phyloP scores from a whole-genome alignment of 2,113 vertebrate species.

The Arvicanthis niloticus region DNA sequence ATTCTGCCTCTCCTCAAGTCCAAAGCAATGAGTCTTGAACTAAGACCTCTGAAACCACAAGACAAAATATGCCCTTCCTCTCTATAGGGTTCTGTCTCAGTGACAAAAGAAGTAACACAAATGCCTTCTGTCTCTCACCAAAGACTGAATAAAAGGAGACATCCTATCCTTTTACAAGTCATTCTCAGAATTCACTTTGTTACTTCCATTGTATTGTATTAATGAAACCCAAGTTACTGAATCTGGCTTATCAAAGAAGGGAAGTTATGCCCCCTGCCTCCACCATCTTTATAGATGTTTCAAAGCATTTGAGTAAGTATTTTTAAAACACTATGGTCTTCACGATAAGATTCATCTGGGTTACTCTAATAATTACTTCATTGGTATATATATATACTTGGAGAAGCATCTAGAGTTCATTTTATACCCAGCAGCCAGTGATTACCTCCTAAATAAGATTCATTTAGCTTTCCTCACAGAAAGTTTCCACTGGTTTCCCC shows the following conservation, averaged over 20 bases:
- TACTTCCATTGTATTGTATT: not conserved
- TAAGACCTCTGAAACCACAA: not conserved
- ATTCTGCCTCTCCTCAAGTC: not conserved
- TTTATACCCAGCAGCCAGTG: not conserved
- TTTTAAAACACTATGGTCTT: not conserved
- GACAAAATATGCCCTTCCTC: not conserved
- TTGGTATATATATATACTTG: not conserved
- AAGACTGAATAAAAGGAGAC: not conserved
- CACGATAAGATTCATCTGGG: not conserved
- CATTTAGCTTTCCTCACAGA: not conserved
- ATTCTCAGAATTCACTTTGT: not conserved
- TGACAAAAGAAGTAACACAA: not conserved
- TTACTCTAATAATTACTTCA: slow-evolving; percentile 37
- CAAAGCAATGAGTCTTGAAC: not conserved
- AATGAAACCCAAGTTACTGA: not conserved
- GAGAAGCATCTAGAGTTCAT: not conserved
- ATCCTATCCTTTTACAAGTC: not conserved
- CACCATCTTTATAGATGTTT: not conserved
- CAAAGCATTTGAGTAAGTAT: not conserved
- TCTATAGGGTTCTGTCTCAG: not conserved
- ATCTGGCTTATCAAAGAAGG: not conserved
- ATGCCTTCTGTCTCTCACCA: not conserved
- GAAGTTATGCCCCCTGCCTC: not conserved
- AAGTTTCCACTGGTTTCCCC: not conserved
- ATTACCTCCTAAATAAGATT: slow-evolving; percentile 53